Base-by-base conservation (phyloP, 2,888 invertebrate genomes). In the Julus scandinavius region DNA sequence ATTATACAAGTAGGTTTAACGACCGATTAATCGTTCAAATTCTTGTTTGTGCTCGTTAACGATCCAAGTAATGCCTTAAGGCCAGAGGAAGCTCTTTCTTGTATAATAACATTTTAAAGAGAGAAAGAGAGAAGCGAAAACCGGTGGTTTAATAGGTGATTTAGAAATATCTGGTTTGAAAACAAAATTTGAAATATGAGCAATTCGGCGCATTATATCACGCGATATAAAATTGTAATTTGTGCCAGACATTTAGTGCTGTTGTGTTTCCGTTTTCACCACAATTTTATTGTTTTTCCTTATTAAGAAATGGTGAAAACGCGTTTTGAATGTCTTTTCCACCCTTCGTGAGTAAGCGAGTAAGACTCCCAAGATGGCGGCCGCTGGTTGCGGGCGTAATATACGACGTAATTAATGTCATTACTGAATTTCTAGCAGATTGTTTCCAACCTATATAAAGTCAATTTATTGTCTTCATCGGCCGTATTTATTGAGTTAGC, bases 391-490 rank as follows among this genome's bases (percentile, higher is more conserved):
- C n/a, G 29, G 20, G 6, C 72, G 72, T 72, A 72, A 72, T 72
- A 72, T 72, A 72, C 72, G 72, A 72, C 72, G 72, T 72, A 72
- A 72, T 72, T 72, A 72, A 72, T 72, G 72, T 72, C 72, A 72
- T 72, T 72, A 72, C 72, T 72, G 72, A 72, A 72, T 72, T 72
- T 72, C 72, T 72, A 72, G 72, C 72, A 72, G 72, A 72, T 72
- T 72, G 72, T 72, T 72, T 72, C 72, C 72, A 72, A 29, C 72
- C 72, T 72, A 72, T 72, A 72, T 72, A 72, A 72, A 72, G 72
- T 72, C 72, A 72, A 72, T 72, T 72, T 72, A 72, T 72, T 72
- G 72, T 72, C 72, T 72, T 72, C 72, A 72, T 72, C 72, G 72
- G 72, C 72, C 72, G 29, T 72, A 72, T 72, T 72, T 72, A 72